These are phyloP conservation scores for Rambutsinella grinnellia DNA, from an alignment of 2,888 invertebrate genomes.

Conservation along the genomic window DNA sequence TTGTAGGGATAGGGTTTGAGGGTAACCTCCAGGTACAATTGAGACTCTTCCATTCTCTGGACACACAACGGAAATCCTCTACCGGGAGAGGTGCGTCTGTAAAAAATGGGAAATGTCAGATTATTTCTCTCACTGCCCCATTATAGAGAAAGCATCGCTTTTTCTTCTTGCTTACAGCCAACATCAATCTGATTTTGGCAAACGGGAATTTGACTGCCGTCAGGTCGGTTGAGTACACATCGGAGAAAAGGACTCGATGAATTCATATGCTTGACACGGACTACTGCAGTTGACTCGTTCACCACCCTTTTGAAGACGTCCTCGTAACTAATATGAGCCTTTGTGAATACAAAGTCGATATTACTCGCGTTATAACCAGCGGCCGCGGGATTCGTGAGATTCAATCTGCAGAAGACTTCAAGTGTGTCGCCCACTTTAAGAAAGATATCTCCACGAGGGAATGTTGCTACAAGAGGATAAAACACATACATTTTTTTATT, in stretches of 20 bases:
- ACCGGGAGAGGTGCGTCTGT: constrained; percentile 76
- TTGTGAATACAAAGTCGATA: constrained; percentile 69
- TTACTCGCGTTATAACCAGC: constrained; percentile 73
- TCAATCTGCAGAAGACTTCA: constrained; percentile 76
- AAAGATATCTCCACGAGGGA: constrained; percentile 74
- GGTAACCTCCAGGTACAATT: constrained; percentile 81
- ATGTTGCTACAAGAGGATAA: constrained; percentile 68
- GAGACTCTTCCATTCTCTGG: constrained; percentile 80
- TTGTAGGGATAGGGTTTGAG: constrained; percentile 73
- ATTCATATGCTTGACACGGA: constrained; percentile 74
- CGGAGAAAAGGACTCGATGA: constrained; percentile 73
- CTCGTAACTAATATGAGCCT: constrained; percentile 43
- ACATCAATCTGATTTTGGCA: constrained; percentile 74
- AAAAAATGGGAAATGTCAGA: constrained; percentile 60
- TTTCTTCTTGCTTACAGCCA: constrained; percentile 71
- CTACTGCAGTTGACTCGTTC: constrained; percentile 76
- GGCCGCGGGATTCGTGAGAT: constrained; percentile 70
- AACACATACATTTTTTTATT: too few relatives aligned
- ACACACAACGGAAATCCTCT: constrained; percentile 79
- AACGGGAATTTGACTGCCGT: constrained; percentile 67
- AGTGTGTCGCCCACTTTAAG: constrained; percentile 76
- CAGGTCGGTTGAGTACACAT: constrained; percentile 71
- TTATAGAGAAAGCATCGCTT: background rate
- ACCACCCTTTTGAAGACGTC: constrained; percentile 70
- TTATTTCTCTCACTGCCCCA: background rate